Conservation (phyloP, 2,888 invertebrate species). For the Timandra comae region DNA sequence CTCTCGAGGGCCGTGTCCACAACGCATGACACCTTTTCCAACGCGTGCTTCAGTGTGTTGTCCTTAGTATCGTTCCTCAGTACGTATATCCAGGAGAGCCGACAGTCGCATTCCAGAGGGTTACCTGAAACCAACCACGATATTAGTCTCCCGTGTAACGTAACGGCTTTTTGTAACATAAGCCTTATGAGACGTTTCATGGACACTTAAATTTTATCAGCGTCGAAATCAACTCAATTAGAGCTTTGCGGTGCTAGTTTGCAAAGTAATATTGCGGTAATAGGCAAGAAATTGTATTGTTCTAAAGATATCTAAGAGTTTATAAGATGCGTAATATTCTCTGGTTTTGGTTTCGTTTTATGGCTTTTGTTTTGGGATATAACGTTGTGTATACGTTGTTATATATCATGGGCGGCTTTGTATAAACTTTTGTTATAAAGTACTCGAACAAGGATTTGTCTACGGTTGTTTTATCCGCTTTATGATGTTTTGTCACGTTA, state of each 20-base stretch:
- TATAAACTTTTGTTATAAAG: too few species aligned
- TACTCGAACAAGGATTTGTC: too few species aligned
- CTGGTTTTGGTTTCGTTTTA: constrained; percentile 10
- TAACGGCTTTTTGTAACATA: constrained; percentile 10
- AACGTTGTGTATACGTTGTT: too few species aligned
- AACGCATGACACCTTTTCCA: constrained; percentile 85
- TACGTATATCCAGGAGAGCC: constrained; percentile 86
- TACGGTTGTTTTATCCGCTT: too few species aligned
- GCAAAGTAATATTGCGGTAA: constrained; percentile 20
- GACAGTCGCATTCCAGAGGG: constrained; percentile 89
- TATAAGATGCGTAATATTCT: constrained; percentile 13
- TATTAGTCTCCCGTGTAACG: constrained; percentile 17
- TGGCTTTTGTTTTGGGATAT: constrained; percentile 9
- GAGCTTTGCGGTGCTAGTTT: constrained; percentile 2
- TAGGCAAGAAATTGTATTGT: constrained; percentile 20
- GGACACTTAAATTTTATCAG: constrained; percentile 18
- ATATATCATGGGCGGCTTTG: too few species aligned
- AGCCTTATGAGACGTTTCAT: constrained; percentile 15
- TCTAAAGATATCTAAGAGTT: constrained; percentile 13
- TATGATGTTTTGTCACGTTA: too few species aligned
- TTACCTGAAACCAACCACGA: constrained; percentile 79
- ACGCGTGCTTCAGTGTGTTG: constrained; percentile 78
- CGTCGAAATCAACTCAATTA: constrained; percentile 19
- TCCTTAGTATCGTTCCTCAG: constrained; percentile 85
- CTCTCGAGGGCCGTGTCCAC: constrained; percentile 62